Conservation (phyloP, 2,888 invertebrate genomes). For the Muschampia plurimacula region DNA sequence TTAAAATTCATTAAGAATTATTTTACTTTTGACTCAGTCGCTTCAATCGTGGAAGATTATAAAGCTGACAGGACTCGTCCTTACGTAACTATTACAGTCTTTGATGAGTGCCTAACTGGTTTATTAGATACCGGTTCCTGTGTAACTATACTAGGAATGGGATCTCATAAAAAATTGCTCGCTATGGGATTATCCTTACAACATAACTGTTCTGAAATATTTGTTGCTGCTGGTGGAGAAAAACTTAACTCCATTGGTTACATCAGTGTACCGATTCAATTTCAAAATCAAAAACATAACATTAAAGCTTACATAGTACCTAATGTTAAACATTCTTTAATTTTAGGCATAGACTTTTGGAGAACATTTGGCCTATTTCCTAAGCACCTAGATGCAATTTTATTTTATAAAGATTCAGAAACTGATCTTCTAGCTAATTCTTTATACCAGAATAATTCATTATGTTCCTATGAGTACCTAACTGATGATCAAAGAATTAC, state of each 20-base stretch:
- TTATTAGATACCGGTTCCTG: conserved; percentile 39
- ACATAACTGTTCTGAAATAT: neutral
- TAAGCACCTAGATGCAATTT: neutral
- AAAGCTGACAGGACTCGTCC: conserved; percentile 38
- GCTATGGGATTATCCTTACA: neutral
- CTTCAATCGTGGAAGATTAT: conserved; percentile 43
- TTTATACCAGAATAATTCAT: neutral
- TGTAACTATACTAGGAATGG: conserved; percentile 45
- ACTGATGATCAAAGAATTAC: neutral
- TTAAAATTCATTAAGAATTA: conserved; percentile 35
- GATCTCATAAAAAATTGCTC: conserved; percentile 24
- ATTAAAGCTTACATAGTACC: conserved; percentile 4
- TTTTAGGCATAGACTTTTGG: conserved; percentile 4
- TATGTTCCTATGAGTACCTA: neutral
- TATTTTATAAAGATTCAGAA: neutral
- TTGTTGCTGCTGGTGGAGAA: conserved; percentile 1
- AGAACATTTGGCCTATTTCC: neutral
- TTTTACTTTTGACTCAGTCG: conserved; percentile 27
- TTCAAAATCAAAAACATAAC: neutral
- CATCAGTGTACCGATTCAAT: neutral
- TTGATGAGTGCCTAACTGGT: neutral
- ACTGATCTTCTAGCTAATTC: neutral
- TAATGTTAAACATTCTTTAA: neutral
- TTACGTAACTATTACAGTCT: conserved; percentile 38
- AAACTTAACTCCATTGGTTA: neutral